Percentiles rank a stretch among this genome's conserved stretches.
These are phyloP conservation scores for Platycercus adscitus DNA, from an alignment of 2,113 vertebrate genomes.

Conservation along the genomic window DNA sequence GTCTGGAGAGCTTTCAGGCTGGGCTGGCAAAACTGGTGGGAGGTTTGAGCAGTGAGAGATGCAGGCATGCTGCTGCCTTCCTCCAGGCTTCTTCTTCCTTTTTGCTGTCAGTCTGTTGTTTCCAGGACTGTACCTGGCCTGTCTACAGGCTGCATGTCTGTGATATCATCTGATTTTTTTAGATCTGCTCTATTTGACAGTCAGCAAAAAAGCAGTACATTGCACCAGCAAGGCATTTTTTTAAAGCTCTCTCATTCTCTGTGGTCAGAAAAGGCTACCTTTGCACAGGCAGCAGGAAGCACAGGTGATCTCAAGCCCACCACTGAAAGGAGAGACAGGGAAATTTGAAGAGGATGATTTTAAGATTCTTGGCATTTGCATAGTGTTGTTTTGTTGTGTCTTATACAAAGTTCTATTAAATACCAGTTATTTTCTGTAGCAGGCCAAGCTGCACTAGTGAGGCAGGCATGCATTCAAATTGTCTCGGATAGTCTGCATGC, in stretches of 20 bases:
- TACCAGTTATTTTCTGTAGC: neutral
- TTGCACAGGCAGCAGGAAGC: neutral
- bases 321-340: neutral
- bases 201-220: neutral
- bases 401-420: neutral
- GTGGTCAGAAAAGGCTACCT: neutral
- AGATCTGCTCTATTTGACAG: neutral
- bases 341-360: neutral
- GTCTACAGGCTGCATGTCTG: neutral
- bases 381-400: neutral
- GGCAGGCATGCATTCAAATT: neutral
- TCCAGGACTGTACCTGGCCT: neutral
- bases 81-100: neutral
- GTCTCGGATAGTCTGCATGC: neutral
- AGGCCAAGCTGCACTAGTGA: neutral
- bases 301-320: rapidly evolving
- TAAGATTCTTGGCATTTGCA: neutral
- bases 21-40: neutral
- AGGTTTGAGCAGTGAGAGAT: neutral
- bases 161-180: neutral
- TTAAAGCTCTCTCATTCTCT: neutral
- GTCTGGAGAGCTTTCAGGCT: neutral
- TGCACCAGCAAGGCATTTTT: neutral
- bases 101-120: neutral
- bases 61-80: neutral